phyloP scores from a whole-genome alignment of 2,797 vertebrate species.

The Esox masquinongy region DNA sequence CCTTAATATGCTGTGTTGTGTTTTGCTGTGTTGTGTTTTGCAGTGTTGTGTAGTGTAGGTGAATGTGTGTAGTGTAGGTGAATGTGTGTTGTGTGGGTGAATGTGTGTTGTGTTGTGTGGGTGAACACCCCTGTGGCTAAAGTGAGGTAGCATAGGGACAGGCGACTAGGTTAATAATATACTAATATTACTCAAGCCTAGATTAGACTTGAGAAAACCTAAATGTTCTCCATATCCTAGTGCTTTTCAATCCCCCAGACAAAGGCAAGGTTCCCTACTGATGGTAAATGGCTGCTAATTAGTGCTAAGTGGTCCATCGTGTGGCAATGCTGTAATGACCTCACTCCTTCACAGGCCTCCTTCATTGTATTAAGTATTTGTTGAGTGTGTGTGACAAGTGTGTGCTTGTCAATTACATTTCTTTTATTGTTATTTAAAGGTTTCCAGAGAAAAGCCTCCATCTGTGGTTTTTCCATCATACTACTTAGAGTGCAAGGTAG shows the following conservation, averaged over 20 bases:
- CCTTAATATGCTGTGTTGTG: no score
- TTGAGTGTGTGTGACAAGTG: no score
- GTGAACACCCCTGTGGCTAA: conserved; percentile 55
- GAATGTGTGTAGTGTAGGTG: no score
- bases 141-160: conserved; percentile 51
- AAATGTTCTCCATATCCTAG: conserved; percentile 52
- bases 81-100: no score
- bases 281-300: neutral
- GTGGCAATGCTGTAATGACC: neutral
- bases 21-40: no score
- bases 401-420: no score
- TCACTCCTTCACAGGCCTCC: neutral
- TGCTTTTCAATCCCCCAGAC: neutral
- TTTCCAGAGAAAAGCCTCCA: no score
- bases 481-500: no score
- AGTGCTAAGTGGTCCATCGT: neutral
- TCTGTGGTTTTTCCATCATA: no score
- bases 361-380: neutral
- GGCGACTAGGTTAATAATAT: conserved; percentile 50
- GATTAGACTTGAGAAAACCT: conserved; percentile 67
- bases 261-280: neutral
- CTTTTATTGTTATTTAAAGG: no score
- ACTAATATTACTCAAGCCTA: conserved; percentile 70
- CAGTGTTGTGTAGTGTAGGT: no score
- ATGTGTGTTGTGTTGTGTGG: conserved; percentile 21